Base-by-base conservation (phyloP, 2,888 invertebrate species). In the Lysandra coridon region DNA sequence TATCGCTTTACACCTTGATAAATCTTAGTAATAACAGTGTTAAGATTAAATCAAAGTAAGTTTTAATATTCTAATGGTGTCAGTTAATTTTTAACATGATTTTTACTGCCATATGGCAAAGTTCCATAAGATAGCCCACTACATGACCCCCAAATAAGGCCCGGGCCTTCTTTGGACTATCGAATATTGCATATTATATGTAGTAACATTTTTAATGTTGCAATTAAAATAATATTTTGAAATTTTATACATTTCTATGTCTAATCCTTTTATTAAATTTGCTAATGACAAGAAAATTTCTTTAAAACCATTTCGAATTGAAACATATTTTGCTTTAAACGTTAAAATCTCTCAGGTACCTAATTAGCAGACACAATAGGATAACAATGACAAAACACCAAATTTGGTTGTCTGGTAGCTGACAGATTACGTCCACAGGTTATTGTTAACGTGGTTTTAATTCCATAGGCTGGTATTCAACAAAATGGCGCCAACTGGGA, bases 11-110 rank as follows among this genome's bases (percentile, higher is more conserved):
- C 57, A 57, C 57, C 57, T 57, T 57, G 57, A 57, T 17, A 57
- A 57, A 57, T 57, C 57, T 57, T 57, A 57, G 57, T 57, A 57
- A 57, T 57, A 57, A 57, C 57, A 57, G 57, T 57, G 57, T 57
- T 57, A 57, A 57, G 57, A 57, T 57, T 57, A 57, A 57, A 57
- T 57, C 57, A 57, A 57, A 57, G 57, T 57, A 57, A 57, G 57
- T 57, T 57, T 57, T 57, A 57, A 57, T 57, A 57, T 57, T 57
- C 57, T 57, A 57, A 57, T 57, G 57, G 57, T 57, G 57, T 57
- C 57, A 57, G 57, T 57, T 57, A 57, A 57, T 57, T 57, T 57
- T 57, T 57, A 57, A 57, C 57, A 57, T 57, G 57, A 57, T 57
- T 57, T 57, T 57, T 57, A 57, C 57, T 57, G 57, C 57, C 57